These are phyloP conservation scores for Pseudochirops corinnae DNA, from an alignment of 2,797 vertebrate genomes.

Conservation along the genomic window DNA sequence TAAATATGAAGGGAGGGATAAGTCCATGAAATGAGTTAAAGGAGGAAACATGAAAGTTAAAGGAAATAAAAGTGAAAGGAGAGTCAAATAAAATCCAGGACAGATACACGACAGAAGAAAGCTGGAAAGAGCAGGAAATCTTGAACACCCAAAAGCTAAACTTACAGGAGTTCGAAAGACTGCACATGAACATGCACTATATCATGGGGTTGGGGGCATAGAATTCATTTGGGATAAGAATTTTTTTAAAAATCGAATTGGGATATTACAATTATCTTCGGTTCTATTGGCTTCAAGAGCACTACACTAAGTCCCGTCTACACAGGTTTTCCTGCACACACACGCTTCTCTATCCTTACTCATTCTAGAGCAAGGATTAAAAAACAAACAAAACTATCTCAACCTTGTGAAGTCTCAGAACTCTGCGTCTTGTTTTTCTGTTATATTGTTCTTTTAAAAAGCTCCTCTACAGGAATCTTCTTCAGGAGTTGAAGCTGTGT, in stretches of 20 bases:
- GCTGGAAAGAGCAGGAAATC: constrained; percentile 76
- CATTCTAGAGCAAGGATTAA: background rate
- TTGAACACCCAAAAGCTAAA: constrained; percentile 35
- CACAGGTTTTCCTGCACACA: background rate
- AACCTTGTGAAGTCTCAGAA: constrained; percentile 50
- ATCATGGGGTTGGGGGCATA: constrained; percentile 6
- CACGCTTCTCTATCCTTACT: constrained; percentile 31
- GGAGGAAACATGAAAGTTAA: constrained; percentile 77
- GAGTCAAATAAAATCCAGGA: constrained; percentile 82
- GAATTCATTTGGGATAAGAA: constrained; percentile 66
- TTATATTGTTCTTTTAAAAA: constrained; percentile 54
- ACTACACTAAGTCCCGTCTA: background rate
- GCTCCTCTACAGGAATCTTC: constrained; percentile 31
- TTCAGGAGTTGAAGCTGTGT: constrained; percentile 62
- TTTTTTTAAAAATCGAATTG: background rate
- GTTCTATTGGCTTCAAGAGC: background rate
- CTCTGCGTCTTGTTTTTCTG: constrained; percentile 50
- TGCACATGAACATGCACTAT: constrained; percentile 66
- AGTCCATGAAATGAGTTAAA: constrained; percentile 82
- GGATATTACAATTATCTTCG: background rate
- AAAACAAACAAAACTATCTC: constrained; percentile 56
- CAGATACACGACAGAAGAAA: constrained; percentile 83
- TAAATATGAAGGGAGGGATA: constrained; percentile 79
- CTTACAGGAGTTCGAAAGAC: constrained; percentile 67
- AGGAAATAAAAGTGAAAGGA: constrained; percentile 78